Evolutionary conservation across 2,797 vertebrate genomes (phyloP).

Genomic region (Arnoldichthys spilopterus): DNA sequence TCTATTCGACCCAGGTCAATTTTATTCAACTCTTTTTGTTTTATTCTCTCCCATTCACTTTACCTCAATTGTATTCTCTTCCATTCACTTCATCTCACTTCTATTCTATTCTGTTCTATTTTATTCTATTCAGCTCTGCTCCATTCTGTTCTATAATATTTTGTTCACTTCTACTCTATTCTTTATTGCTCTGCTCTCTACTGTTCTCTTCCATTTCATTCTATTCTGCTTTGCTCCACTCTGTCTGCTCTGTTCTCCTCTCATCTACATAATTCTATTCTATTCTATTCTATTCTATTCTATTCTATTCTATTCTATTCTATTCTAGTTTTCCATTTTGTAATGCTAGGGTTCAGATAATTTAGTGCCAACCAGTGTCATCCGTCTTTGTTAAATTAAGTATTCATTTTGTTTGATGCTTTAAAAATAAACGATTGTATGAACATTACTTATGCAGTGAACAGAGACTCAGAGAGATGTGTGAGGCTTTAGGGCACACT

Average conservation of each 20-base stretch:
- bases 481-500: neutral
- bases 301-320: neutral
- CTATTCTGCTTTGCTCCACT: too few species aligned
- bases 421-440: neutral
- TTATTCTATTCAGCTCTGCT: neutral
- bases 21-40: neutral
- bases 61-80: neutral
- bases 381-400: neutral
- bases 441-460: neutral
- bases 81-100: neutral
- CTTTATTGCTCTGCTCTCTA: neutral
- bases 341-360: neutral
- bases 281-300: slow-evolving; percentile 9
- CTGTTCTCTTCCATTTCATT: too few species aligned
- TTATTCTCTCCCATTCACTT: neutral
- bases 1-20: neutral
- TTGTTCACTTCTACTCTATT: neutral
- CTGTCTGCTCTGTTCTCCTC: neutral
- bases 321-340: neutral
- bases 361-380: neutral
- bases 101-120: neutral
- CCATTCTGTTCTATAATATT: neutral
- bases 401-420: neutral
- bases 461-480: neutral
- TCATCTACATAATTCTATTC: neutral